Base-by-base conservation (phyloP, 2,888 invertebrate genomes). In the Acanthosepion esculentum region DNA sequence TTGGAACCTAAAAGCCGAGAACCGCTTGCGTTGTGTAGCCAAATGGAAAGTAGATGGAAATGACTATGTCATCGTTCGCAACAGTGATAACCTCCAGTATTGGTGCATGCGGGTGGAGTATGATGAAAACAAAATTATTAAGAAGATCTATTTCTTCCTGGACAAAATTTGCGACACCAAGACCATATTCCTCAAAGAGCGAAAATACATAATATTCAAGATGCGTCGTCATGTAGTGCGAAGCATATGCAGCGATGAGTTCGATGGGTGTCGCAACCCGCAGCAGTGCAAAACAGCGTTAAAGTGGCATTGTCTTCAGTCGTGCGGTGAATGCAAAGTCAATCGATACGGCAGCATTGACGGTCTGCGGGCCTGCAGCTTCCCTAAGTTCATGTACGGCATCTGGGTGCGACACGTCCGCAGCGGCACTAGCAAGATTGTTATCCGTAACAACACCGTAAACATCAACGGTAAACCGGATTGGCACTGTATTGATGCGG, bases 111-210 rank as follows among this genome's bases (percentile, higher is more conserved):
- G 97, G 6, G 95, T 96, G 33, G 95, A 95, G 8, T 96, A 96
- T 48, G 96, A 95, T 78, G 95, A 96, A 15, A 92, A 96, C 8
- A 95, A 96, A 15, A 95, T 41, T 0, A 41, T 96, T 33, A 95
- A 95, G 94, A 95, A 95, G 53, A 96, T 95, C 3, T 95, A 96
- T 94, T 95, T 97, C 41, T 96, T 96, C 95, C 94, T 96, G 91
- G 96, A 97, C 94, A 95, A 96, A 48, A 96, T 96, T 26, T 96
- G 96, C 94, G 96, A 96, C 92, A 96, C 96, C 18, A 95, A 55
- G 64, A 94, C 95, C 26, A 91, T 93, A 33, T 50, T 94, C 18
- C 93, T 48, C 50, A 91, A 93, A 64, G 95, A 95, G 18, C 48
- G 93, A 50, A 95, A 95, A 93, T 96, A 95, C 94, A 94, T 96